Base-by-base conservation (phyloP, 1,140 invertebrate genomes). In the Sitophilus oryzae region DNA sequence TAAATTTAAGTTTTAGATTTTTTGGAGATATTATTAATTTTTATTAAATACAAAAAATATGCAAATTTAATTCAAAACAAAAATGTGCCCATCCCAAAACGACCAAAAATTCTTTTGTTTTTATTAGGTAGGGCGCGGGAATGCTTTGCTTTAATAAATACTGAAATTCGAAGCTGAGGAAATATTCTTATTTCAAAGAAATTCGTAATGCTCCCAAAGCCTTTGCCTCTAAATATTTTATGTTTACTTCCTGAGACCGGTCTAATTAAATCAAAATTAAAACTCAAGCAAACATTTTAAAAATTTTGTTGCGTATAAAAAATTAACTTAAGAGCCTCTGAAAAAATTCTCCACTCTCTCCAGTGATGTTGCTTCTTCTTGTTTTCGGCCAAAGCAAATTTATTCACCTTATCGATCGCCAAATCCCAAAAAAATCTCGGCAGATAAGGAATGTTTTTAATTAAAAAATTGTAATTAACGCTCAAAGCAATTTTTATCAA, bases 401-500 rank as follows among this genome's bases (percentile, higher is more conserved):
- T 53, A 45, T 53, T 53, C 16, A 45, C 36, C 10, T 46, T 18
- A 42, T 51, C 37, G 42, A 53, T 53, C 41, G 38, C 21, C 22
- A 16, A 45, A 16, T 46, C 44, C 25, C 10, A 45, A 52, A 53
- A 45, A 52, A 42, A 42, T 20, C 15, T 10, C 15, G 21, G 15
- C 9, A 11, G 45, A 54, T 19, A 54, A 47, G 52, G 52, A 54
- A 46, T 54, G 52, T 47, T 54, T 54, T 54, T 54, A 54, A 54
- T 54, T 54, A 54, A 54, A 54, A 54, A 54, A 38, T 54, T 45
- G 52, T 54, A 47, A 54, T 54, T 54, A 54, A 49, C 30, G 44
- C 37, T 46, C 52, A 47, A 54, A 54, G 43, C 43, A 54, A 54
- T 54, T 54, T 54, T 54, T 54, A 54, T 54, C 52, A 54, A 54